phyloP scores from a whole-genome alignment of 2,113 vertebrate genomes.

The Ploceus nigricollis region DNA sequence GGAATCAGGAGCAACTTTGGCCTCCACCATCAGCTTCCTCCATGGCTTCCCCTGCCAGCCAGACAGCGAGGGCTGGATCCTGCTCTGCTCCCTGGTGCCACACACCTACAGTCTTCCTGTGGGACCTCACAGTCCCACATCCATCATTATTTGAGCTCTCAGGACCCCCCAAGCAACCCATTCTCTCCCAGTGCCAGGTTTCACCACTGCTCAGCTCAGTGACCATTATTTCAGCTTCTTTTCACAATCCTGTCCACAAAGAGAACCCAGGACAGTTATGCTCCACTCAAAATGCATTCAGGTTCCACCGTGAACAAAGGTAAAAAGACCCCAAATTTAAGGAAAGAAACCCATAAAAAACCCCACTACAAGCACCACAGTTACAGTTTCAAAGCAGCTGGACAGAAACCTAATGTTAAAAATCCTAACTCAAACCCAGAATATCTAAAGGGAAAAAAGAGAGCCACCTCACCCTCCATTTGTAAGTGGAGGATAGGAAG shows the following conservation, averaged over 20 bases:
- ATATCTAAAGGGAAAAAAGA: fast-evolving
- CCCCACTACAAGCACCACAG: fast-evolving
- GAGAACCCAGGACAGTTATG: background rate
- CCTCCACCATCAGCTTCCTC: background rate
- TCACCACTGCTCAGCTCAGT: background rate
- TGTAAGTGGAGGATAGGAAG: background rate
- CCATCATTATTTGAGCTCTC: background rate
- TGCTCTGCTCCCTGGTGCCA: background rate
- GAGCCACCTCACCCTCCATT: fast-evolving
- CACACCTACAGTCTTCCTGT: background rate
- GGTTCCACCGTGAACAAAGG: fast-evolving
- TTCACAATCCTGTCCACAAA: background rate
- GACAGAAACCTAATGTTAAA: fast-evolving
- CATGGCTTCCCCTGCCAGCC: fast-evolving
- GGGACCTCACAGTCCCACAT: background rate
- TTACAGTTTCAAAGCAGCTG: fast-evolving
- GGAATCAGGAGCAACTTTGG: fast-evolving
- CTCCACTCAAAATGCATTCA: background rate
- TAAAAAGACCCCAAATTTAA: background rate
- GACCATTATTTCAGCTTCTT: background rate
- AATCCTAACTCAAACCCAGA: fast-evolving
- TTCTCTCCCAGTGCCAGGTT: background rate
- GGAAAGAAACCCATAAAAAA: background rate
- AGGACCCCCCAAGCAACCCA: fast-evolving
- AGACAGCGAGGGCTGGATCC: fast-evolving